Percentiles rank a stretch among this genome's conserved stretches.
phyloP scores from a whole-genome alignment of 2,797 vertebrate genomes.

The Gymnothorax reevesii region DNA sequence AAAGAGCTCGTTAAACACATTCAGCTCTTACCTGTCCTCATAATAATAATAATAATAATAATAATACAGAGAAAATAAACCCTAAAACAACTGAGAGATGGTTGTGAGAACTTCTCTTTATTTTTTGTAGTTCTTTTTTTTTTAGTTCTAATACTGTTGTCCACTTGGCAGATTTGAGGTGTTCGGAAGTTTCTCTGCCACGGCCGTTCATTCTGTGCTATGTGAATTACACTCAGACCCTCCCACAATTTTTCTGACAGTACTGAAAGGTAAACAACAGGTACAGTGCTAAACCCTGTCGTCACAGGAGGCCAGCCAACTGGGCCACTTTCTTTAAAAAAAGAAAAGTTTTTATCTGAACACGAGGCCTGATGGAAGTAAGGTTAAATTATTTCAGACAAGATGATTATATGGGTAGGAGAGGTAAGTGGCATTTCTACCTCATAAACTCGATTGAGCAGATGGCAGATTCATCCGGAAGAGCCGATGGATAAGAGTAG shows the following conservation, averaged over 20 bases:
- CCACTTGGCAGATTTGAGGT: not conserved
- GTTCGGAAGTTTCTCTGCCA: not conserved
- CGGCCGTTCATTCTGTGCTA: not conserved
- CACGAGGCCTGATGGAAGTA: not conserved
- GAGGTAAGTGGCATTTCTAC: not conserved
- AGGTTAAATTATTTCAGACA: slow-evolving; percentile 17
- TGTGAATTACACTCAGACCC: not conserved
- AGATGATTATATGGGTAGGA: not conserved
- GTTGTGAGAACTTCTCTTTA: too few relatives aligned
- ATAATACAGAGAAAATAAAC: too few relatives aligned
- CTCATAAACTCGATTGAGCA: slow-evolving; percentile 12
- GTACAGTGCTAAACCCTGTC: not conserved
- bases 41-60: not conserved
- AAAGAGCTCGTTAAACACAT: not conserved
- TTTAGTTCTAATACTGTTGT: not conserved
- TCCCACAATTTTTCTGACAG: not conserved
- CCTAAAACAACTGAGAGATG: too few relatives aligned
- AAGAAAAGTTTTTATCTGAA: not conserved
- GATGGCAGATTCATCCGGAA: slow-evolving; percentile 6
- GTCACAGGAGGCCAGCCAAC: not conserved
- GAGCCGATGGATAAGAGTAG: not conserved
- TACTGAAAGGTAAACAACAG: not conserved
- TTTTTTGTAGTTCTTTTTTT: too few relatives aligned
- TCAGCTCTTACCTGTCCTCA: not conserved
- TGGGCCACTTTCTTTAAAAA: not conserved